phyloP scores from a whole-genome alignment of 1,140 invertebrate species.

The Glomeris maerens region DNA sequence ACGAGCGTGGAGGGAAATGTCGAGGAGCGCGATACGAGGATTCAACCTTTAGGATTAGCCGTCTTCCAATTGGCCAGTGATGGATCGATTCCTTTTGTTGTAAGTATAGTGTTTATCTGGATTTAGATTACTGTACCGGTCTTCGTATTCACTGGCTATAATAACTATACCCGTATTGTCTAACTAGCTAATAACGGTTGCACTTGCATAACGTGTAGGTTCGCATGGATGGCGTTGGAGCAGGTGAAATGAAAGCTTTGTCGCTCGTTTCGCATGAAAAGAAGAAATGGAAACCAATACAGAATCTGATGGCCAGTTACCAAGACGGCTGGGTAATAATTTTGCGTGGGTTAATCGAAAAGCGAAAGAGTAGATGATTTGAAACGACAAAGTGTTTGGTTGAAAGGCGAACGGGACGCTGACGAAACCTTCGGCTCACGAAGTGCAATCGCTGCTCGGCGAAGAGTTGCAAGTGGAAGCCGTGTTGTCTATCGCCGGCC shows the following conservation, averaged over 20 bases:
- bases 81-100: not conserved
- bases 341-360: not conserved
- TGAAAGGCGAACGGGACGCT: constrained; percentile 48
- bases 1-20: no score
- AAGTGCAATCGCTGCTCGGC: constrained; percentile 60
- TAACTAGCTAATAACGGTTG: not conserved
- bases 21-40: no score
- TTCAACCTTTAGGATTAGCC: no score
- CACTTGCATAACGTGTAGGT: not conserved
- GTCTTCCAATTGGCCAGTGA: not conserved
- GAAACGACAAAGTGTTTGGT: not conserved
- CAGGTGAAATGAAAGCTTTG: not conserved
- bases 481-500: constrained; percentile 27
- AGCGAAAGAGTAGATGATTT: not conserved
- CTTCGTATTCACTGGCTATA: not conserved
- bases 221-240: not conserved
- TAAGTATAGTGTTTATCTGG: not conserved
- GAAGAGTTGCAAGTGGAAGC: constrained; percentile 59
- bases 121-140: not conserved
- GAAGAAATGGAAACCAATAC: constrained; percentile 8
- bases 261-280: constrained; percentile 11
- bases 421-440: constrained; percentile 45
- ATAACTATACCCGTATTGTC: not conserved
- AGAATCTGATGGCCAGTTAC: constrained; percentile 10
- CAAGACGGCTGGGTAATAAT: constrained; percentile 10